Conservation (phyloP, 2,797 vertebrate species). For the Poecilia gillii region DNA sequence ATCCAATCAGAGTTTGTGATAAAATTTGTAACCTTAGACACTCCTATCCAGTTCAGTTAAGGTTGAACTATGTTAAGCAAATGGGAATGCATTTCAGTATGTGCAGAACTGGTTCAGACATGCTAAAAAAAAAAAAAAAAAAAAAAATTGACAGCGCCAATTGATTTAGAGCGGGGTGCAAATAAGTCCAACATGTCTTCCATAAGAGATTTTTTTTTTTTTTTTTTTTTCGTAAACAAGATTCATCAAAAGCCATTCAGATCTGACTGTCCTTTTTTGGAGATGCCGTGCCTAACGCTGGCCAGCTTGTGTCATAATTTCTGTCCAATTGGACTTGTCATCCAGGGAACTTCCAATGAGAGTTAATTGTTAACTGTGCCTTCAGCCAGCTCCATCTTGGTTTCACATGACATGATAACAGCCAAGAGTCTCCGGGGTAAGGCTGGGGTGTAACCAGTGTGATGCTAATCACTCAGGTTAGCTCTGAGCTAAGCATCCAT, state of each 20-base stretch:
- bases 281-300: conserved; percentile 10
- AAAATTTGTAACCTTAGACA: neutral
- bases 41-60: neutral
- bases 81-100: neutral
- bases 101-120: neutral
- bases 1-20: neutral
- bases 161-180: neutral
- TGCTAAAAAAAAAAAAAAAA: too few relatives aligned
- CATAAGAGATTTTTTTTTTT: neutral
- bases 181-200: conserved; percentile 7
- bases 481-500: conserved; percentile 3
- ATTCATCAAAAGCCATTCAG: conserved; percentile 29
- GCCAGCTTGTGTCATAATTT: conserved; percentile 51
- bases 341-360: conserved; percentile 66
- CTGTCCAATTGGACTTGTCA: conserved; percentile 73
- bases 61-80: neutral
- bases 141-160: neutral
- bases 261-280: conserved; percentile 32
- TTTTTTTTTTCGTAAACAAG: conserved; percentile 6
- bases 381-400: conserved; percentile 60
- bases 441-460: neutral
- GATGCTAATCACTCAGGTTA: conserved; percentile 15
- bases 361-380: conserved; percentile 73
- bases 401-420: conserved; percentile 75
- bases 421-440: conserved; percentile 45